Conservation (phyloP, 2,797 vertebrate genomes). For the Oreortyx pictus region DNA sequence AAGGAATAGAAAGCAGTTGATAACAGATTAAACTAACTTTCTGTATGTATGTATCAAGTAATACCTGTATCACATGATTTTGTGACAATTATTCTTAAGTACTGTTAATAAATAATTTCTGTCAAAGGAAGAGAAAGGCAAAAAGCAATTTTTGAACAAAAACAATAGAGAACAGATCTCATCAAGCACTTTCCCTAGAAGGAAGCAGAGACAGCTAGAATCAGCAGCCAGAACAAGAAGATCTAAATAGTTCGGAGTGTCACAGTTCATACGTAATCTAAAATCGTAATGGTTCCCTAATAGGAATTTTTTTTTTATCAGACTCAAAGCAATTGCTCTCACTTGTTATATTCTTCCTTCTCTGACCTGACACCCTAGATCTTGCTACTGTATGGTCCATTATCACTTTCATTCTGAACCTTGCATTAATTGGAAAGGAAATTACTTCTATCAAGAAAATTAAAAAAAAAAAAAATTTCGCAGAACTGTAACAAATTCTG, state of each 20-base stretch:
- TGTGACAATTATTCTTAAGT: background rate
- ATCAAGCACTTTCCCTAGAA: background rate
- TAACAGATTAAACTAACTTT: background rate
- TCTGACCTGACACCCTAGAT: background rate
- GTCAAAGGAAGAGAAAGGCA: background rate
- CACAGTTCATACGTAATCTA: background rate
- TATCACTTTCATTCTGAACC: background rate
- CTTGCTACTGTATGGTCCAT: background rate
- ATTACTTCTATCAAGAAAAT: background rate
- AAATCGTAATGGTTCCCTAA: background rate
- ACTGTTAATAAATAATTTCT: background rate
- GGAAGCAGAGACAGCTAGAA: background rate
- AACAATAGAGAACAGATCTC: background rate
- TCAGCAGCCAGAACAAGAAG: background rate
- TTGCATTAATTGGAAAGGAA: background rate
- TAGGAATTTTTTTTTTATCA: background rate
- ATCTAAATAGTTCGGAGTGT: background rate
- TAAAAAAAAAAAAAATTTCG: background rate
- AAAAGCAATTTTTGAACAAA: background rate
- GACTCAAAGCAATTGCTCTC: background rate
- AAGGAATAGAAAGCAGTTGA: background rate
- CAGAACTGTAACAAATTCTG: background rate
- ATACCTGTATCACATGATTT: rapidly evolving
- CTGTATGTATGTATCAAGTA: background rate
- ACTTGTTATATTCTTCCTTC: background rate